Percentiles rank a stretch among this genome's conserved stretches.
phyloP scores from a whole-genome alignment of 2,113 vertebrate species.

The Telmatochromis brichardi region DNA sequence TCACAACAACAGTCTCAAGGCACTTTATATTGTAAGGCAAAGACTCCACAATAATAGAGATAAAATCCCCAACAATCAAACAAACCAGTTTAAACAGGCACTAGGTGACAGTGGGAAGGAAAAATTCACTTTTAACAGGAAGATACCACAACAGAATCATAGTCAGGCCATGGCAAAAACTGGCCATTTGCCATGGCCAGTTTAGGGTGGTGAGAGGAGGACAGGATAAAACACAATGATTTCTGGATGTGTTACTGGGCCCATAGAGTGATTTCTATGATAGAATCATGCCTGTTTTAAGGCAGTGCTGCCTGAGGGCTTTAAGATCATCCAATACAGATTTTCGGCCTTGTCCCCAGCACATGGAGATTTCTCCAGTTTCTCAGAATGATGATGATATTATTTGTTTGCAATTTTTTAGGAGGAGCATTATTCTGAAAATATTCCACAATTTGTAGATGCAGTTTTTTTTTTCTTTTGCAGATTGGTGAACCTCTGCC shows the following conservation, averaged over 20 bases:
- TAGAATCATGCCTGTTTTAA: background rate
- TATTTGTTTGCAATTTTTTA: background rate
- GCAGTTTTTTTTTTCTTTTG: background rate
- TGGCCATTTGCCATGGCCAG: background rate
- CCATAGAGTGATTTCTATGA: background rate
- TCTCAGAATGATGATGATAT: background rate
- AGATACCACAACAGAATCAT: background rate
- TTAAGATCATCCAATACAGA: background rate
- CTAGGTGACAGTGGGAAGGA: background rate
- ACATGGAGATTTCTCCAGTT: background rate
- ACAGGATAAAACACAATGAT: background rate
- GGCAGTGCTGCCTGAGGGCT: background rate
- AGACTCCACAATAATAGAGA: background rate
- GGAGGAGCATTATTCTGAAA: background rate
- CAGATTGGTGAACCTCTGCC: background rate
- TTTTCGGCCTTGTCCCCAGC: background rate
- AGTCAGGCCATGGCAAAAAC: too few species aligned
- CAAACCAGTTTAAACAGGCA: background rate
- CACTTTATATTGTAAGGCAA: background rate
- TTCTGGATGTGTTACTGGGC: background rate
- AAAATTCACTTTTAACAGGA: background rate
- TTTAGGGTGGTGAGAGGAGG: background rate
- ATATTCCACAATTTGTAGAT: background rate
- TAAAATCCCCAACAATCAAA: background rate
- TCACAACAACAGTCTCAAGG: background rate